Evolutionary conservation across 2,888 invertebrate species (phyloP).

Genomic region (Octonoba sinensis): DNA sequence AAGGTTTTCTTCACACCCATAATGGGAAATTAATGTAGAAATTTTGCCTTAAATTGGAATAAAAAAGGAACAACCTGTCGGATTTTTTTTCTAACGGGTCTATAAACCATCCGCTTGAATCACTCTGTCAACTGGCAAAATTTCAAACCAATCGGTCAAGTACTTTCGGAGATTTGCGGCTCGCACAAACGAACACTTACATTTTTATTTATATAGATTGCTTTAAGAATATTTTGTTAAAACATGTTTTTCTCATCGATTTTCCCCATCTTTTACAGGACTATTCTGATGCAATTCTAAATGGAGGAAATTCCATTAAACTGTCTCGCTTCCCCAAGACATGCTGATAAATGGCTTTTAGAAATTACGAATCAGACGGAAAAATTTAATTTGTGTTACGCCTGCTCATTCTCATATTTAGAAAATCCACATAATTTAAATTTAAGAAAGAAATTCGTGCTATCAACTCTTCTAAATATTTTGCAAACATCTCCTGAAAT

Average conservation of each 20-base stretch:
- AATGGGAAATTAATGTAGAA: too few relatives aligned
- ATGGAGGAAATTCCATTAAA: constrained; percentile 7
- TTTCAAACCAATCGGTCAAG: too few relatives aligned
- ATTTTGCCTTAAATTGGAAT: too few relatives aligned
- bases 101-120: too few relatives aligned
- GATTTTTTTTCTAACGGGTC: too few relatives aligned
- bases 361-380: neutral
- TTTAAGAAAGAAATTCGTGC: constrained; percentile 9
- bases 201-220: too few relatives aligned
- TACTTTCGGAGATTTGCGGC: too few relatives aligned
- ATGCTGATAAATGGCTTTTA: constrained; percentile 39
- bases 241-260: neutral
- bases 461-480: constrained; percentile 22
- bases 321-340: constrained; percentile 13
- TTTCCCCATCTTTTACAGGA: too few relatives aligned
- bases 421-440: constrained; percentile 29
- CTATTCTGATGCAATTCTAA: neutral
- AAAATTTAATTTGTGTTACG: constrained; percentile 24
- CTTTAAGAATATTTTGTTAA: neutral
- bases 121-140: too few relatives aligned
- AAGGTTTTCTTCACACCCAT: too few relatives aligned
- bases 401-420: constrained; percentile 26
- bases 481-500: constrained; percentile 19
- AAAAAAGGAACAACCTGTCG: too few relatives aligned
- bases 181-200: too few relatives aligned